Base-by-base conservation (phyloP, 1,140 invertebrate genomes). In the Lycorma delicatula region DNA sequence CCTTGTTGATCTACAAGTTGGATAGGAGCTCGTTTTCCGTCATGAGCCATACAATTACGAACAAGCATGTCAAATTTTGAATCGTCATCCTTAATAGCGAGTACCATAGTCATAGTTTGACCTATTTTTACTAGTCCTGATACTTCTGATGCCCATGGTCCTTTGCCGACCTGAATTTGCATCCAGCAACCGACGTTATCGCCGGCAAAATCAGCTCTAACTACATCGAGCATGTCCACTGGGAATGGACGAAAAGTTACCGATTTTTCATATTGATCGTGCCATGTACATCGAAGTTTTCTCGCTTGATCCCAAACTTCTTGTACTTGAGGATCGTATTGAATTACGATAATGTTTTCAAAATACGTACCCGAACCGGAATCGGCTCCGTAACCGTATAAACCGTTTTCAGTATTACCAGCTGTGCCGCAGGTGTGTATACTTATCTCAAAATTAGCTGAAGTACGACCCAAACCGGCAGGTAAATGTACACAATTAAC, bases 61-160 rank as follows among this genome's bases (percentile, higher is more conserved):
- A 96, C 91, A 36, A 95, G 74, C 92, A 96, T 96, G 72, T 96
- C 93, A 70, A 96, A 96, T 70, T 96, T 96, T 44, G 90, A 87
- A 63, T 96, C 92, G 64, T 95, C 91, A 61, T 96, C 93, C 72
- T 97, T 95, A 61, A 97, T 96, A 7, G 92, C 92, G 25, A 95
- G 72, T 1, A 96, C 93, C 92, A 96, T 95, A 4, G 93, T 97
- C 92, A 97, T 95, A 0, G 92, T 94, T 68, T 96, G 92, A 1
- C 93, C 93, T 47, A 95, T 96, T 71, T 95, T 95, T 0, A 96
- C 93, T 23, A 96, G 74, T 0, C 93, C 93, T 0, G 91, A 93
- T 0, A 96, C 92, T 75, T 96, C 93, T 0, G 89, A 91, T 7
- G 92, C 92, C 92, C 92, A 96, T 0, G 93, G 93, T 36, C 93